Conservation (phyloP, 1,140 invertebrate species). For the Pseudomyrmex sp. region DNA sequence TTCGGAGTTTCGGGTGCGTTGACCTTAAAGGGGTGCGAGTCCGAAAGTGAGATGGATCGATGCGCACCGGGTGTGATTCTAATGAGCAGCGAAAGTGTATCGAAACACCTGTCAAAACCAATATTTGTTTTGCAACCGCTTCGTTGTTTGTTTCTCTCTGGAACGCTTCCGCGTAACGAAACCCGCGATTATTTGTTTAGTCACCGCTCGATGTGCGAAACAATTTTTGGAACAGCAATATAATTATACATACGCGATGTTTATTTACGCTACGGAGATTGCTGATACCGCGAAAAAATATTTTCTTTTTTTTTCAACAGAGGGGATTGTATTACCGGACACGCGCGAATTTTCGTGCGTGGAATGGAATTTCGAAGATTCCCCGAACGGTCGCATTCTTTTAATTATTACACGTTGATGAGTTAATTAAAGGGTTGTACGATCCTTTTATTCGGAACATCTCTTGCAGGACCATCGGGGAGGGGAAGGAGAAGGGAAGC, state of each 20-base stretch:
- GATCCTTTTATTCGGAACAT: constrained; percentile 16
- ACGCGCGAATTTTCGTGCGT: neutral
- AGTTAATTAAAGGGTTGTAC: constrained; percentile 34
- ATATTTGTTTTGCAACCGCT: constrained; percentile 51
- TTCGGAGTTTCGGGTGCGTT: constrained; percentile 11
- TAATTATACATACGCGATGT: neutral
- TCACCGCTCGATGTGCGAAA: neutral
- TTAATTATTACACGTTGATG: constrained; percentile 29
- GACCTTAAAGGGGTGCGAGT: constrained; percentile 34
- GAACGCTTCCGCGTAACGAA: constrained; percentile 18
- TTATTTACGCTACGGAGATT: neutral
- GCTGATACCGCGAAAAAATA: neutral
- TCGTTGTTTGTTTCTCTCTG: constrained; percentile 46
- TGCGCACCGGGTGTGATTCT: constrained; percentile 42
- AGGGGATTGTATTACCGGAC: neutral
- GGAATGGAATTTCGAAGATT: neutral
- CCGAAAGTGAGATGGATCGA: constrained; percentile 47
- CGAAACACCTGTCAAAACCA: constrained; percentile 53
- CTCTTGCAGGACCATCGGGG: constrained; percentile 9
- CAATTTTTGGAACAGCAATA: constrained; percentile 4
- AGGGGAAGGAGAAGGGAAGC: no score
- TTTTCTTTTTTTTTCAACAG: neutral
- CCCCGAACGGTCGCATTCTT: neutral
- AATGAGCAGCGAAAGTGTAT: constrained; percentile 59
- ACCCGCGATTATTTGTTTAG: constrained; percentile 16